phyloP scores from a whole-genome alignment of 2,113 vertebrate genomes.

The Hucho hucho region DNA sequence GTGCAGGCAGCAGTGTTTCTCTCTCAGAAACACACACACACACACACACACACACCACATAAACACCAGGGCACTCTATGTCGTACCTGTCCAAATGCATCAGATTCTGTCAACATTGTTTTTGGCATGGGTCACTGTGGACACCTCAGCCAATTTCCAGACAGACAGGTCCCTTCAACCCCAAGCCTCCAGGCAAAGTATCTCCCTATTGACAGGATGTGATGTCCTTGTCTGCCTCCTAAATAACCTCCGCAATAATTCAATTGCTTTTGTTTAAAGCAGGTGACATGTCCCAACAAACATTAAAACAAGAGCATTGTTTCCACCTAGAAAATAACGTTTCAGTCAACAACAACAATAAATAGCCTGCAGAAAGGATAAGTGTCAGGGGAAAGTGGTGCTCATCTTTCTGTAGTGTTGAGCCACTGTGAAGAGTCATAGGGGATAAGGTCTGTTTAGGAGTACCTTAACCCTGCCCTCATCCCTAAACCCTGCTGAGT shows the following conservation, averaged over 20 bases:
- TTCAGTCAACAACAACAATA: slow-evolving; percentile 51
- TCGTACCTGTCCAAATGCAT: slow-evolving; percentile 32
- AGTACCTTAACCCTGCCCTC: not conserved
- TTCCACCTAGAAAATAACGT: slow-evolving; percentile 55
- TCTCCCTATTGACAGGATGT: slow-evolving; percentile 47
- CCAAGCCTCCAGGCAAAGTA: slow-evolving; percentile 43
- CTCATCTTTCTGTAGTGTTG: slow-evolving; percentile 30
- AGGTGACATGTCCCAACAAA: slow-evolving; percentile 50
- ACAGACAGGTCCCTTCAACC: slow-evolving; percentile 46
- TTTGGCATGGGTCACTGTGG: slow-evolving; percentile 31
- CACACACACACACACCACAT: not conserved
- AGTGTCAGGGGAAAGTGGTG: slow-evolving; percentile 49
- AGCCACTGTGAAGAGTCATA: slow-evolving; percentile 16
- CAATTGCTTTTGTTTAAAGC: slow-evolving; percentile 51
- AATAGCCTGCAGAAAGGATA: slow-evolving; percentile 54
- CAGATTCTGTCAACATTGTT: slow-evolving; percentile 39
- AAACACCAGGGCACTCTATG: slow-evolving; percentile 7
- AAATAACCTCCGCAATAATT: slow-evolving; percentile 65
- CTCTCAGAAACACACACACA: not conserved
- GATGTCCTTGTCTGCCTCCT: slow-evolving; percentile 58
- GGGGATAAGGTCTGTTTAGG: not conserved
- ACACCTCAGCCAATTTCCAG: slow-evolving; percentile 48
- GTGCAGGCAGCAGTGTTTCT: not conserved
- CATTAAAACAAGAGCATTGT: slow-evolving; percentile 51
- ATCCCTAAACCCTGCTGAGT: not conserved